Percentiles rank a stretch among this genome's conserved stretches.
phyloP scores from a whole-genome alignment of 2,888 invertebrate genomes.

The Cecidostiba fungosa region DNA sequence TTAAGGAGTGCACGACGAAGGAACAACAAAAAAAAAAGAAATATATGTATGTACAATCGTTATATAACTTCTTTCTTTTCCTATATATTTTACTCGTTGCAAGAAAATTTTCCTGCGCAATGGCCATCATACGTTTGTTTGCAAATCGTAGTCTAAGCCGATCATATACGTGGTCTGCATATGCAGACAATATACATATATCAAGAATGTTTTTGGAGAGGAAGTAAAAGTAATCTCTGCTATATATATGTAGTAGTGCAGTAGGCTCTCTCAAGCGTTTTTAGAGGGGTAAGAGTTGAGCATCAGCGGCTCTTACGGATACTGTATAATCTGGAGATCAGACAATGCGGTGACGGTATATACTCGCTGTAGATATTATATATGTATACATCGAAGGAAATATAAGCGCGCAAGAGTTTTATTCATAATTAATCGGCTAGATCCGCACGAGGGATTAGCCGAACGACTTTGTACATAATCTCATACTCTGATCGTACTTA shows the following conservation, averaged over 20 bases:
- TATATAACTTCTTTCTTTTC: slow-evolving; percentile 30
- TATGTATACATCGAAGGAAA: slow-evolving; percentile 49
- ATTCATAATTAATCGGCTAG: slow-evolving; percentile 62
- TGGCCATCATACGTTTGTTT: too few relatives aligned
- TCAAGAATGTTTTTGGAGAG: neutral
- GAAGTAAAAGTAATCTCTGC: slow-evolving; percentile 36
- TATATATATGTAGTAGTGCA: neutral
- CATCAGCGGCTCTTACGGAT: slow-evolving; percentile 27
- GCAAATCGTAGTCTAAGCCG: neutral
- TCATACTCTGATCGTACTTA: slow-evolving; percentile 55
- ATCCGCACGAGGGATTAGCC: slow-evolving; percentile 51
- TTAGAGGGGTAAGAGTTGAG: neutral
- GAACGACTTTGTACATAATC: slow-evolving; percentile 62
- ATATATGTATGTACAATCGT: slow-evolving; percentile 28
- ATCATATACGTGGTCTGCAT: neutral
- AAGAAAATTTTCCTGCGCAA: slow-evolving; percentile 15
- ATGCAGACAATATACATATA: neutral
- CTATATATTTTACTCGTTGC: slow-evolving; percentile 2
- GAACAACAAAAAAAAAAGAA: too few relatives aligned
- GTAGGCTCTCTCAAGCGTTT: slow-evolving; percentile 24
- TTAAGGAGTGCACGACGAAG: slow-evolving; percentile 24
- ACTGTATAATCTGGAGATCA: slow-evolving; percentile 59
- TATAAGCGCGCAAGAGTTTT: slow-evolving; percentile 43
- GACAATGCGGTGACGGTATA: slow-evolving; percentile 59
- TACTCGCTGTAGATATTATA: slow-evolving; percentile 37